phyloP scores from a whole-genome alignment of 2,113 vertebrate genomes.

The Acrocephalus kingi region DNA sequence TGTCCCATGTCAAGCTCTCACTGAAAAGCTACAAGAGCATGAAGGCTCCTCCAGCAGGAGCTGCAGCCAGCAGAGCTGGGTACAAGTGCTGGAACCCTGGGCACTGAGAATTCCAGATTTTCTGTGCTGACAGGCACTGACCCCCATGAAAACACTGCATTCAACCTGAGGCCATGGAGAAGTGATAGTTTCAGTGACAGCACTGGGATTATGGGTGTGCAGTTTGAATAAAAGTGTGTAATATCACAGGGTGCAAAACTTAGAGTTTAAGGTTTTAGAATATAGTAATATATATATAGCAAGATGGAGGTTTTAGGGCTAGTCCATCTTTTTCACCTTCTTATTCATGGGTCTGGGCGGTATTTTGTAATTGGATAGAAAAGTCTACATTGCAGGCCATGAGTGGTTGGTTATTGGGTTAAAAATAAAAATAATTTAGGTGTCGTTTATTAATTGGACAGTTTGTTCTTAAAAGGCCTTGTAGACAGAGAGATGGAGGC shows the following conservation, averaged over 20 bases:
- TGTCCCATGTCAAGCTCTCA: not conserved
- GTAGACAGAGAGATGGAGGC: not conserved
- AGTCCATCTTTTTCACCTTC: not conserved
- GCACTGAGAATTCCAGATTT: not conserved
- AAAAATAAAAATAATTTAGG: not conserved
- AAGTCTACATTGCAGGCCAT: not conserved
- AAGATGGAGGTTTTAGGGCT: not conserved
- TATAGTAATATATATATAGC: not conserved
- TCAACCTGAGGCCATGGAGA: not conserved
- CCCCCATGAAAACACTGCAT: not conserved
- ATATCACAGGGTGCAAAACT: not conserved
- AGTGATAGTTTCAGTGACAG: not conserved
- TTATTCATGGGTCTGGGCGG: not conserved
- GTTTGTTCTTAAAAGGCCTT: not conserved
- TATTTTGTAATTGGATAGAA: not conserved
- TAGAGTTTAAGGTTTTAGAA: not conserved
- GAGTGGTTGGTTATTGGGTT: not conserved
- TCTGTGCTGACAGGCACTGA: not conserved
- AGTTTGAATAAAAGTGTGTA: not conserved
- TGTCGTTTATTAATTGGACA: not conserved
- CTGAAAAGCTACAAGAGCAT: not conserved
- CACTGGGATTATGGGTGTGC: not conserved
- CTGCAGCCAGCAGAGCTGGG: not conserved
- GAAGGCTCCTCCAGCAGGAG: not conserved
- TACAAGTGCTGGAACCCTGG: not conserved